Conservation (phyloP, 2,888 invertebrate genomes). For the Dynastes hyllus region DNA sequence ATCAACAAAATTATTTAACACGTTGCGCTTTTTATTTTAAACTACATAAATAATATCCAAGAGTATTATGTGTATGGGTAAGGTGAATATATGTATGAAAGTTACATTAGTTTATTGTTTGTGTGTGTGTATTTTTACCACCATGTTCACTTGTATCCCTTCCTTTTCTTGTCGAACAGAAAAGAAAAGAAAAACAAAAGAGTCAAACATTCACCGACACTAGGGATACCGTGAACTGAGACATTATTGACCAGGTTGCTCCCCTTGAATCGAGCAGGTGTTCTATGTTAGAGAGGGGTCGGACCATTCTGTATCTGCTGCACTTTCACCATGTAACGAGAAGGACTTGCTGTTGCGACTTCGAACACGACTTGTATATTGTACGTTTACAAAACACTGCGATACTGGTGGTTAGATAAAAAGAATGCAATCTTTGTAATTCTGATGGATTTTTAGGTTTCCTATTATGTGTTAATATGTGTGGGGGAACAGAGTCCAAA, state of each 20-base stretch:
- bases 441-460: slow-evolving; percentile 32
- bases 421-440: slow-evolving; percentile 40
- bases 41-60: slow-evolving; percentile 5
- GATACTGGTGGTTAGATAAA: slow-evolving; percentile 35
- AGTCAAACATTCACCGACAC: slow-evolving; percentile 44
- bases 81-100: not conserved
- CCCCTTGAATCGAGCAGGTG: slow-evolving; percentile 66
- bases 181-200: slow-evolving; percentile 37
- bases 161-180: not conserved
- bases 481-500: slow-evolving; percentile 44
- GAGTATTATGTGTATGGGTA: slow-evolving; percentile 5
- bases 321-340: slow-evolving; percentile 45
- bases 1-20: slow-evolving; percentile 25
- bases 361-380: slow-evolving; percentile 15
- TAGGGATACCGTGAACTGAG: slow-evolving; percentile 54
- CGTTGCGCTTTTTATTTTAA: not conserved
- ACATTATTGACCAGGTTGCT: slow-evolving; percentile 67
- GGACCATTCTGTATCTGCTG: slow-evolving; percentile 48
- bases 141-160: slow-evolving; percentile 1
- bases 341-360: slow-evolving; percentile 32
- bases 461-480: slow-evolving; percentile 47
- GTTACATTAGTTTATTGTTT: not conserved
- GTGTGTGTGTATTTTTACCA: slow-evolving; percentile 16
- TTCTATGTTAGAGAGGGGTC: slow-evolving; percentile 50
- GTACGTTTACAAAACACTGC: slow-evolving; percentile 13